Percentiles rank a stretch among this genome's conserved stretches.
These are phyloP conservation scores for Parascotia fuliginaria DNA, from an alignment of 2,888 invertebrate genomes.

Conservation along the genomic window DNA sequence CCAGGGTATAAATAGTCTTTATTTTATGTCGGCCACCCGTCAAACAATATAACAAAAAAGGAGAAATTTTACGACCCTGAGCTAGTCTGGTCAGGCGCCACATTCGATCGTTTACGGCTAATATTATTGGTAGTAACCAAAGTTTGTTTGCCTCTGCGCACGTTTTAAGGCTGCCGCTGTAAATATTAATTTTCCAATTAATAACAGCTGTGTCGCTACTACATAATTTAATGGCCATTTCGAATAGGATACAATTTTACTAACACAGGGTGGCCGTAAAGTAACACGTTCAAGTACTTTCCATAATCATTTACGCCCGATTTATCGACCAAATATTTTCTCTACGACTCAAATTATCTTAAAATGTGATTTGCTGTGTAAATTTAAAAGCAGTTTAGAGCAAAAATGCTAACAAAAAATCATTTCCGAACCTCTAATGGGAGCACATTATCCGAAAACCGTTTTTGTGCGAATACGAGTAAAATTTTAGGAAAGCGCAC, in stretches of 20 bases:
- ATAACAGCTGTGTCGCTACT: conserved; percentile 44
- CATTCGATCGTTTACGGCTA: conserved; percentile 50
- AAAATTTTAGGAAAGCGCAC: conserved; percentile 67
- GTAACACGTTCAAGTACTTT: conserved; percentile 45
- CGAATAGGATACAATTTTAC: conserved; percentile 33
- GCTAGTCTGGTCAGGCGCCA: conserved; percentile 53
- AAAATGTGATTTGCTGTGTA: conserved; percentile 47
- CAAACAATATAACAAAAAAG: conserved; percentile 72
- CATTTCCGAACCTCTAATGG: conserved; percentile 73
- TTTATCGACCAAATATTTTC: conserved; percentile 44
- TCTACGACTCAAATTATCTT: conserved; percentile 45
- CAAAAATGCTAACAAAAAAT: conserved; percentile 61
- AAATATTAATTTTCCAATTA: conserved; percentile 46
- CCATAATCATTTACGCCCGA: conserved; percentile 34
- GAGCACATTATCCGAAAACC: conserved; percentile 73
- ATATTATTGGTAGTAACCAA: conserved; percentile 54
- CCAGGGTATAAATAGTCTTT: conserved; percentile 76
- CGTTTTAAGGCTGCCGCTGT: conserved; percentile 34
- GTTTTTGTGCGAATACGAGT: conserved; percentile 69
- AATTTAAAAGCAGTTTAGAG: conserved; percentile 53
- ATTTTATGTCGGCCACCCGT: conserved; percentile 76
- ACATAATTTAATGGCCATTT: conserved; percentile 38
- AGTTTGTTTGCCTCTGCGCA: conserved; percentile 52
- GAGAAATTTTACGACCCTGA: conserved; percentile 55
- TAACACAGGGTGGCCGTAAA: conserved; percentile 20